Conservation (phyloP, 2,113 vertebrate genomes). For the Lophura nycthemera region DNA sequence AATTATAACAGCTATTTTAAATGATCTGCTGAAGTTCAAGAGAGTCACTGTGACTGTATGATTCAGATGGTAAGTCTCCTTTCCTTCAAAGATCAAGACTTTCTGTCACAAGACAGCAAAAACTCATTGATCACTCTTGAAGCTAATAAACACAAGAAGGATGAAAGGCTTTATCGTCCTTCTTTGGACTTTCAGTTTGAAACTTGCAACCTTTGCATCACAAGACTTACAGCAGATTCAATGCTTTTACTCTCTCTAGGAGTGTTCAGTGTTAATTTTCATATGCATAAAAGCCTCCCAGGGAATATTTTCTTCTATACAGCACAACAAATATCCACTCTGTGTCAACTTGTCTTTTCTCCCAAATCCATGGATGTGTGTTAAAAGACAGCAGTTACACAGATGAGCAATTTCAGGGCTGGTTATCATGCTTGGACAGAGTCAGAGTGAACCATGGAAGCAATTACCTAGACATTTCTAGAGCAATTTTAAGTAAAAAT, state of each 20-base stretch:
- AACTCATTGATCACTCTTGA: not conserved
- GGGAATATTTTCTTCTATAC: not conserved
- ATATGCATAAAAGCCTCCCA: not conserved
- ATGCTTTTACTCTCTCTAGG: not conserved
- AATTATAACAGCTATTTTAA: not conserved
- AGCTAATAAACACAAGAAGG: not conserved
- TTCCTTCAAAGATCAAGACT: not conserved
- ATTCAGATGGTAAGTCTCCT: not conserved
- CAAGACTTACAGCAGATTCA: not conserved
- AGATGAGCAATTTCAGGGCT: not conserved
- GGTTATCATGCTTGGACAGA: not conserved
- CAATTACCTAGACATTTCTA: not conserved
- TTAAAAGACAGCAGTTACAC: not conserved
- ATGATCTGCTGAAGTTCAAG: not conserved
- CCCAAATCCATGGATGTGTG: rapidly evolving
- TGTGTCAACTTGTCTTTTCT: not conserved
- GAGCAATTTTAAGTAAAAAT: not conserved
- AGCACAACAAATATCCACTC: not conserved
- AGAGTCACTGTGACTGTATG: not conserved
- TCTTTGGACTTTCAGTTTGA: rapidly evolving
- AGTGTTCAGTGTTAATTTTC: not conserved
- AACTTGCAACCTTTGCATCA: not conserved
- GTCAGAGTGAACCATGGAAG: not conserved
- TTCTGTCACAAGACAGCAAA: not conserved
- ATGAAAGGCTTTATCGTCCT: not conserved